Conservation (phyloP, 2,888 invertebrate genomes). For the Catonia carolina region DNA sequence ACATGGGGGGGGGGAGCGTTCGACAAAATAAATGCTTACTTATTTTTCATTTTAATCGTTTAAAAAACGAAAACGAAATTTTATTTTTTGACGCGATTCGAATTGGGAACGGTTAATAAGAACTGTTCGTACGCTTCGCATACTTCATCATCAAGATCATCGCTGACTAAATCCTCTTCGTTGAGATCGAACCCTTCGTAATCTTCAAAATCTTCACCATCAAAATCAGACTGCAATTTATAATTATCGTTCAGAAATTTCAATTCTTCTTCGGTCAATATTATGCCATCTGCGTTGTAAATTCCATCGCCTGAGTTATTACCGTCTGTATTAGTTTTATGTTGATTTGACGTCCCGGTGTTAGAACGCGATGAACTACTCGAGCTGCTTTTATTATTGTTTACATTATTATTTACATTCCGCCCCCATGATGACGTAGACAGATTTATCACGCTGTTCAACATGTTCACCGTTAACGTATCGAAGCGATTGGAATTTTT, state of each 20-base stretch:
- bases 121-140: constrained; percentile 1
- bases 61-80: too few relatives aligned
- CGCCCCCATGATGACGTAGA: background rate
- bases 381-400: background rate
- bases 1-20: too few relatives aligned
- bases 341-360: too few relatives aligned
- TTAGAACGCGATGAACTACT: background rate
- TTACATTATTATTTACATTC: background rate
- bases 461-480: background rate
- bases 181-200: background rate
- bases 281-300: background rate
- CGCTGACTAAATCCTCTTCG: background rate
- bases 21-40: too few relatives aligned
- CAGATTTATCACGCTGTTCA: background rate
- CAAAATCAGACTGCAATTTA: too few relatives aligned
- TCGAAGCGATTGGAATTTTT: background rate
- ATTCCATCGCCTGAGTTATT: background rate
- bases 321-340: background rate
- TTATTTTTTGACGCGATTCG: too few relatives aligned
- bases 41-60: too few relatives aligned
- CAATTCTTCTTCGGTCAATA: background rate
- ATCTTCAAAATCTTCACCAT: background rate
- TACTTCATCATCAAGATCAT: constrained; percentile 3
- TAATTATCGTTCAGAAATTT: background rate
- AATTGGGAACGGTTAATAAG: background rate